phyloP scores from a whole-genome alignment of 2,113 vertebrate species.

The Psilopogon haemacephalus region DNA sequence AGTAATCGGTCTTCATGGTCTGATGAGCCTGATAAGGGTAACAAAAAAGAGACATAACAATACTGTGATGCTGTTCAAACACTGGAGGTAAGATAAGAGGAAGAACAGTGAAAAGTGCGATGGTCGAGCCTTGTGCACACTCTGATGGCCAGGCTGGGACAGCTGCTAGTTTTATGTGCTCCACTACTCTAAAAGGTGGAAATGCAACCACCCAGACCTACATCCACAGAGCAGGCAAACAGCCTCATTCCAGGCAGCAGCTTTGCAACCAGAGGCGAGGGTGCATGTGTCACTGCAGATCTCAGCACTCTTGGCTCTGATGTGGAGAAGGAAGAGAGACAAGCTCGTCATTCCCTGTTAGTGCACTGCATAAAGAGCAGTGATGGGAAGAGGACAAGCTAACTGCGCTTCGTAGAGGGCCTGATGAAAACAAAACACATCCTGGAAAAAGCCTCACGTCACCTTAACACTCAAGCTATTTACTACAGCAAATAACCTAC shows the following conservation, averaged over 20 bases:
- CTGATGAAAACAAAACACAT: conserved; percentile 4
- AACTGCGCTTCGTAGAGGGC: not conserved
- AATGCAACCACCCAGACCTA: not conserved
- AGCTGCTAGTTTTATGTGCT: not conserved
- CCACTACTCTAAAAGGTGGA: not conserved
- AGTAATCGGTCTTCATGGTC: conserved; percentile 14
- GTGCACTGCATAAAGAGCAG: not conserved
- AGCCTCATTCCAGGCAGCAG: not conserved
- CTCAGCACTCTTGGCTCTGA: not conserved
- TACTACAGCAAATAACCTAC: not conserved
- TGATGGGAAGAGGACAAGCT: conserved; percentile 10
- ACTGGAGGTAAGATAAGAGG: not conserved
- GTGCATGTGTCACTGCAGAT: conserved; percentile 31
- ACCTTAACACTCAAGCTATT: not conserved
- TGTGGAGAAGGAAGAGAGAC: conserved; percentile 44
- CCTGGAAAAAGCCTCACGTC: not conserved
- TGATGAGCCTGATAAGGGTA: not conserved
- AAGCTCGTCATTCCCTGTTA: conserved; percentile 47
- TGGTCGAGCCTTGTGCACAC: not conserved
- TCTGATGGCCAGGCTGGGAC: not conserved
- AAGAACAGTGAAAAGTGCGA: not conserved
- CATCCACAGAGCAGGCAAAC: not conserved
- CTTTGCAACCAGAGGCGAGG: not conserved
- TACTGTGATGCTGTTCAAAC: not conserved
- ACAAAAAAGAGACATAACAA: not conserved